Evolutionary conservation across 2,888 invertebrate species (phyloP), one percentile per base, ranked within the genome.

Genomic region (Linnaemya vulpina): DNA sequence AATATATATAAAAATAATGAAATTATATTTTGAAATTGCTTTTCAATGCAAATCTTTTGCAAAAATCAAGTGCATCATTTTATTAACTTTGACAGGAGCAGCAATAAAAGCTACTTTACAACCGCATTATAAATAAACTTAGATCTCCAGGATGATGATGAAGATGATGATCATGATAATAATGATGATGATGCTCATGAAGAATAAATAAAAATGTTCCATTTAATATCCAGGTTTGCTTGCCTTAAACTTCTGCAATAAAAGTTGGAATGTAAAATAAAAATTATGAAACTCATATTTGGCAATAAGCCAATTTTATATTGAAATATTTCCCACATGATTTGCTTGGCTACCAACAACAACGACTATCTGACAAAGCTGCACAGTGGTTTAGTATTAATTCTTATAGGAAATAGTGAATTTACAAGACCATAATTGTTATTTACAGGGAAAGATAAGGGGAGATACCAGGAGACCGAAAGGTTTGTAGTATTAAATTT

Each of bases 281-380:
- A 11, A 0, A 40, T 40, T 40, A 62, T 62, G 43, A 43, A 43
- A 43, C 43, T 63, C 11, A 43, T 43, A 63, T 40, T 63, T 63
- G 63, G 63, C 63, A 63, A 43, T 22, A 13, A 63, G 63, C 63
- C 63, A 63, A 9, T 13, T 15, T 15, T 22, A 43, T 63, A 63
- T 63, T 43, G 62, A 62, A 62, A 62, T 62, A 62, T 40, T 40
- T 62, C 62, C 40, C 62, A 40, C 8, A 40, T 22, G 22, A 62
- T 55, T 55, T 55, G 22, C 25, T 55, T 55, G 15, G 5, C 25
- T 25, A 25, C 5, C 30, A 30, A 30, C 30, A 30, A 30, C 30
- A 3, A 30, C 30, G 2, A 30, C 30, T 30, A 5, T 30, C 30
- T 30, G 30, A 2, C 30, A 30, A 30, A 30, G 30, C 30, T 30